Evolutionary conservation across 2,888 invertebrate genomes (phyloP).

Genomic region (Teleogryllus oceanicus): DNA sequence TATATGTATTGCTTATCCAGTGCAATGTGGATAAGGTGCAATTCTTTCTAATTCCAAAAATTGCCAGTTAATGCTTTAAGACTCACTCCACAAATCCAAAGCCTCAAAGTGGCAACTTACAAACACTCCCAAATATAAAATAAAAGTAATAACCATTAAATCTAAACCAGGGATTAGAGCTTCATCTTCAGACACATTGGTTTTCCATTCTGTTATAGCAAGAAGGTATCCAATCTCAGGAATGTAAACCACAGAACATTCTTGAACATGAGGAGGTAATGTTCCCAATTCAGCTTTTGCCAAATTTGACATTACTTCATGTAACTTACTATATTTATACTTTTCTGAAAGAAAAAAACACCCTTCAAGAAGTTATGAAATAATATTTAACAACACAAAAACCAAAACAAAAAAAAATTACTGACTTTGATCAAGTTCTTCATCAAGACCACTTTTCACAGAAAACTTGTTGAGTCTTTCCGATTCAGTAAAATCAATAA

Average conservation of each 20-base stretch:
- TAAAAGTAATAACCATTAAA: conserved; percentile 58
- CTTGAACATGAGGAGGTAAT: conserved; percentile 62
- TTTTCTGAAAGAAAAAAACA: conserved; percentile 55
- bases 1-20: no score
- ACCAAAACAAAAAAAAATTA: conserved; percentile 34
- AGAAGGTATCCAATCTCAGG: conserved; percentile 77
- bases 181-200: conserved; percentile 54
- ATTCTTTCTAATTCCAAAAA: no score
- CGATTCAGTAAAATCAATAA: conserved; percentile 67
- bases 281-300: conserved; percentile 66
- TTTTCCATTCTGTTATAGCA: conserved; percentile 65
- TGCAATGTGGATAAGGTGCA: no score
- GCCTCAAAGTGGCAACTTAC: not conserved
- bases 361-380: not conserved
- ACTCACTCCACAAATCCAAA: no score
- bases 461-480: conserved; percentile 63
- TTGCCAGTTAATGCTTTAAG: no score
- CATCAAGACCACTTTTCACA: conserved; percentile 71
- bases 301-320: conserved; percentile 67
- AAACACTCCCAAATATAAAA: not conserved
- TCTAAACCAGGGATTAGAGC: conserved; percentile 63
- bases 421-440: conserved; percentile 70
- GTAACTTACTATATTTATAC: conserved; percentile 64
- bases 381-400: not conserved
- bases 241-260: conserved; percentile 66